Conservation (phyloP, 2,113 vertebrate genomes). For the Sapayoa aenigma region DNA sequence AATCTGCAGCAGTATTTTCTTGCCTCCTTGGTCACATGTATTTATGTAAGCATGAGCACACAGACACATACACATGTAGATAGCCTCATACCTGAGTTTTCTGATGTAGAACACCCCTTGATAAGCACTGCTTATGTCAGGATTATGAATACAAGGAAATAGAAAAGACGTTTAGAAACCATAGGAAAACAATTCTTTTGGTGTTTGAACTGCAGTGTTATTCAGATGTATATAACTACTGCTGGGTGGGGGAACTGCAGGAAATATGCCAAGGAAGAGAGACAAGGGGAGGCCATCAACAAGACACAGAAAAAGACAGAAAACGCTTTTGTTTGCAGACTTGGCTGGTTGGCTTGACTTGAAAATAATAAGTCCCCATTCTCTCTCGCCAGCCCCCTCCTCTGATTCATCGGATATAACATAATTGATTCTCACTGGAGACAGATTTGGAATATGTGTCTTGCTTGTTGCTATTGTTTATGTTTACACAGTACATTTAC, state of each 20-base stretch:
- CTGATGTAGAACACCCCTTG: not conserved
- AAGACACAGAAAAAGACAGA: slow-evolving; percentile 28
- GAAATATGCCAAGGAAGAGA: slow-evolving; percentile 44
- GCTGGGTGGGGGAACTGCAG: not conserved
- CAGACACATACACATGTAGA: accelerated
- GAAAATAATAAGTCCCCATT: slow-evolving; percentile 32
- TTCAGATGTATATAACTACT: slow-evolving; percentile 35
- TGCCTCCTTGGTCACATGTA: not conserved
- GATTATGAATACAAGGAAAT: slow-evolving; percentile 14
- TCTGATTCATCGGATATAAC: slow-evolving; percentile 6
- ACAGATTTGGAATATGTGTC: slow-evolving; percentile 12
- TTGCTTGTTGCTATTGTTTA: slow-evolving; percentile 48
- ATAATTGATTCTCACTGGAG: slow-evolving; percentile 36
- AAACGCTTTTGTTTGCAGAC: slow-evolving; percentile 56
- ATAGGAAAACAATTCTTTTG: slow-evolving; percentile 32
- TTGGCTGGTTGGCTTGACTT: slow-evolving; percentile 52
- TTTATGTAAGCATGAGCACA: not conserved
- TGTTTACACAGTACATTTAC: slow-evolving; percentile 49
- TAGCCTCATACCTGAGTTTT: not conserved
- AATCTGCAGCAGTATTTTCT: not conserved
- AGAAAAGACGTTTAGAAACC: slow-evolving; percentile 24
- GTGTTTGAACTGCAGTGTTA: slow-evolving; percentile 30
- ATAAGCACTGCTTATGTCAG: not conserved
- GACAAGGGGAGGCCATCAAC: slow-evolving; percentile 9
- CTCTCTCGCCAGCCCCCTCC: not conserved